Evolutionary conservation across 1,140 invertebrate species (phyloP).

Genomic region (Ips nitidus): DNA sequence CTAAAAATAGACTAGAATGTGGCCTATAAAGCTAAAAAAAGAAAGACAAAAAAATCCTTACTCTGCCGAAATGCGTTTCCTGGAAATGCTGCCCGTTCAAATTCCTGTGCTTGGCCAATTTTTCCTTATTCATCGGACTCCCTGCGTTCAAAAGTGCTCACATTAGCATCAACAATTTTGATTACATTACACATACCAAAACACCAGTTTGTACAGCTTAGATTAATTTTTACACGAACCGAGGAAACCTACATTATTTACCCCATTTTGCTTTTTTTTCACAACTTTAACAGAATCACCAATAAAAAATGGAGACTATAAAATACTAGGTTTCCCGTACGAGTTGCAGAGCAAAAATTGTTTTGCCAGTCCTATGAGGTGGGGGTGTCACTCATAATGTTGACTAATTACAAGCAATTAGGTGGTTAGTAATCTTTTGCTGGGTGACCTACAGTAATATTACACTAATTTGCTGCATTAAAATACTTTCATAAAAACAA

Average conservation of each 20-base stretch:
- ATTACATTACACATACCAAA: conserved; percentile 5
- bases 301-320: too few relatives aligned
- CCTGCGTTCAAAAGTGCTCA: conserved; percentile 55
- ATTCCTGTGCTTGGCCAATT: conserved; percentile 70
- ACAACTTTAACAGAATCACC: too few relatives aligned
- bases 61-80: conserved; percentile 72
- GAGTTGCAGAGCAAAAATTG: conserved; percentile 14
- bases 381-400: too few relatives aligned
- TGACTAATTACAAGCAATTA: too few relatives aligned
- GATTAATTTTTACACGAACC: not conserved
- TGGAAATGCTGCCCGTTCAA: conserved; percentile 67
- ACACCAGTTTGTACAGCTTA: not conserved
- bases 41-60: conserved; percentile 55
- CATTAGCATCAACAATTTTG: not conserved
- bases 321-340: not conserved
- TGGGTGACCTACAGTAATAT: too few relatives aligned
- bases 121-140: conserved; percentile 75
- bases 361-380: conserved; percentile 6
- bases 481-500: too few relatives aligned
- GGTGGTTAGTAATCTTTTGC: too few relatives aligned
- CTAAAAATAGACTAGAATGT: not conserved
- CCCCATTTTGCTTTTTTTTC: too few relatives aligned
- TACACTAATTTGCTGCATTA: too few relatives aligned
- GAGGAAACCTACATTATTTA: not conserved
- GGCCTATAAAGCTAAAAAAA: not conserved